These are phyloP conservation scores for Tipula helvola DNA, from an alignment of 2,888 invertebrate genomes.

Conservation along the genomic window DNA sequence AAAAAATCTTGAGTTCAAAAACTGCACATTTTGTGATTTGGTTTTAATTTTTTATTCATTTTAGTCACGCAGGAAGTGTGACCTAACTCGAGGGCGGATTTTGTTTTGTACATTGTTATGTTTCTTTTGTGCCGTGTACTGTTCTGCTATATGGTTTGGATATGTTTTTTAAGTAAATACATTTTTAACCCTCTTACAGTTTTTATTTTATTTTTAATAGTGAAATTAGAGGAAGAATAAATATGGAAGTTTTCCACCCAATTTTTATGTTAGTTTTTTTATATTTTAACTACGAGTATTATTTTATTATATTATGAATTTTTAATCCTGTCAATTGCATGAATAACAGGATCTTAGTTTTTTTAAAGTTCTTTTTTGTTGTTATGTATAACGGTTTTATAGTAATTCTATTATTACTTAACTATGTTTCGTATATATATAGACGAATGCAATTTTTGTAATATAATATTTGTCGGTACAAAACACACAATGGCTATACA, in stretches of 20 bases:
- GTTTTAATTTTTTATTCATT: background rate
- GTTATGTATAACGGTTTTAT: background rate
- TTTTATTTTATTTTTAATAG: background rate
- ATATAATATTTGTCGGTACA: background rate
- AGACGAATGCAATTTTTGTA: background rate
- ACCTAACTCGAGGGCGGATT: slow-evolving; percentile 9
- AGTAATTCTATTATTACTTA: background rate
- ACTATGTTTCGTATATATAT: background rate
- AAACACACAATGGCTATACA: too few species aligned
- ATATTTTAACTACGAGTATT: background rate
- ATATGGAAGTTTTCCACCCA: background rate
- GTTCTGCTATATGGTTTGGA: background rate
- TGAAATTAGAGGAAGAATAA: background rate
- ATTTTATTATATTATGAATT: slow-evolving; percentile 4
- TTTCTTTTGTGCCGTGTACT: background rate
- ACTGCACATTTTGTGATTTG: background rate
- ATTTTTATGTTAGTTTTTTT: background rate
- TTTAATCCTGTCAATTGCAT: background rate
- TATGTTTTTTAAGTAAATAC: background rate
- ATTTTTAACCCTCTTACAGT: background rate
- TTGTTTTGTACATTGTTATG: background rate
- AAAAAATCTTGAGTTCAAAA: background rate
- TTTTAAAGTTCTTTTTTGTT: background rate
- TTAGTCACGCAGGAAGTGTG: slow-evolving; percentile 9
- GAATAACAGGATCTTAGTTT: background rate